A percentile compares a stretch with the other conserved stretches of the same genome.
These are phyloP conservation scores for Lethrus apterus DNA, from an alignment of 1,140 invertebrate species.

Conservation along the genomic window DNA sequence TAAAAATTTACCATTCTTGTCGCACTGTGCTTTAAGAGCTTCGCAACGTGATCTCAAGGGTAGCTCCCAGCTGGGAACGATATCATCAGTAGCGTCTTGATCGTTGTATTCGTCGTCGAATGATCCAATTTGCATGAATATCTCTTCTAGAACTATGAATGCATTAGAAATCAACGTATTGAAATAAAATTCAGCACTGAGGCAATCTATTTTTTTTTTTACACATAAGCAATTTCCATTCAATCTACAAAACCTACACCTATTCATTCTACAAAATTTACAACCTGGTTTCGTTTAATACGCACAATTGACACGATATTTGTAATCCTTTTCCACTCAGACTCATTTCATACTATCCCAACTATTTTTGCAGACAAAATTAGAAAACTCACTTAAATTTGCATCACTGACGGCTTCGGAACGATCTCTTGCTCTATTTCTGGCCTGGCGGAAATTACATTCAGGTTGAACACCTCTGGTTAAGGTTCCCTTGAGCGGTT, in stretches of 20 bases:
- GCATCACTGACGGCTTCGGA: conserved; percentile 36
- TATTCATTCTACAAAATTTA: no score
- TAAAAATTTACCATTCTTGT: conserved; percentile 59
- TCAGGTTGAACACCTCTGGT: conserved; percentile 61
- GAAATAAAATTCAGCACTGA: conserved; percentile 10
- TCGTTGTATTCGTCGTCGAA: conserved; percentile 31
- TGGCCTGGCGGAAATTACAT: conserved; percentile 69
- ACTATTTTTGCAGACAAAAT: no score
- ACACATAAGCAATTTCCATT: no score
- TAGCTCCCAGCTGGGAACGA: conserved; percentile 26
- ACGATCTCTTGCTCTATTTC: conserved; percentile 44
- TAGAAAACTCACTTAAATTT: conserved; percentile 35
- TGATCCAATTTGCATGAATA: conserved; percentile 55
- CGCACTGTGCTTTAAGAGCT: conserved; percentile 54
- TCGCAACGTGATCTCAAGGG: conserved; percentile 53
- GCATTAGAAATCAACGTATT: not conserved
- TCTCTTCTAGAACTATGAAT: conserved; percentile 53
- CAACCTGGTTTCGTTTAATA: no score
- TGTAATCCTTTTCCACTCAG: no score
- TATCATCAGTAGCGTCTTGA: conserved; percentile 27
- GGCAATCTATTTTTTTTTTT: no score
- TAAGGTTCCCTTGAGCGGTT: conserved; percentile 69
- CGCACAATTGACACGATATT: no score
- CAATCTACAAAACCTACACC: no score
- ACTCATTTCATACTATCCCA: no score